Conservation (phyloP, 2,113 vertebrate genomes). For the Rhabdornis inornatus region DNA sequence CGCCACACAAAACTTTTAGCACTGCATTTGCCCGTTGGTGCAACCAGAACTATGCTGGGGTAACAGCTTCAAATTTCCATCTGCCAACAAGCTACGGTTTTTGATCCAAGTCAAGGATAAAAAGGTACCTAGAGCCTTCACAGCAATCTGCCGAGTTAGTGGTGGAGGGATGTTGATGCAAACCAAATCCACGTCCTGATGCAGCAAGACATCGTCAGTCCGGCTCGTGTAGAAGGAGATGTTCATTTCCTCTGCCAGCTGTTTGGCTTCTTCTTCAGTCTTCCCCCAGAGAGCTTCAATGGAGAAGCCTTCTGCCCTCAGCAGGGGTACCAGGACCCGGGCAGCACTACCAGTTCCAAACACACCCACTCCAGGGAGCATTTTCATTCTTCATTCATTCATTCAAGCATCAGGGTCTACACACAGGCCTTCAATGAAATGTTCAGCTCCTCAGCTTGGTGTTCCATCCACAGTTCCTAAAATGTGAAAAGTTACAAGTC, state of each 20-base stretch:
- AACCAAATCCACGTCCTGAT: slow-evolving; percentile 94
- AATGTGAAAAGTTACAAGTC: not conserved
- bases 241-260: slow-evolving; percentile 86
- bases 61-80: not conserved
- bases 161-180: slow-evolving; percentile 96
- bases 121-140: slow-evolving; percentile 91
- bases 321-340: slow-evolving; percentile 86
- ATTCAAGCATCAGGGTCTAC: slow-evolving; percentile 23
- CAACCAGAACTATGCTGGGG: not conserved
- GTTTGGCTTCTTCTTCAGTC: slow-evolving; percentile 90
- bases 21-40: not conserved
- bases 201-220: slow-evolving; percentile 91
- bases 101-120: not conserved
- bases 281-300: slow-evolving; percentile 92
- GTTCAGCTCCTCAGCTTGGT: not conserved
- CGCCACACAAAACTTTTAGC: not conserved
- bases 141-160: slow-evolving; percentile 92
- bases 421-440: not conserved
- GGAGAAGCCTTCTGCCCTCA: slow-evolving; percentile 92
- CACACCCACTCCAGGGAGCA: slow-evolving; percentile 95
- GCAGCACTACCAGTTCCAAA: slow-evolving; percentile 94
- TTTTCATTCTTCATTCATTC: slow-evolving; percentile 73
- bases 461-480: slow-evolving; percentile 51
- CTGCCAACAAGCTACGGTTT: rapidly evolving
- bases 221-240: slow-evolving; percentile 93